Evolutionary conservation across 2,888 invertebrate species (phyloP).

Genomic region (Drosophila hamatofila): DNA sequence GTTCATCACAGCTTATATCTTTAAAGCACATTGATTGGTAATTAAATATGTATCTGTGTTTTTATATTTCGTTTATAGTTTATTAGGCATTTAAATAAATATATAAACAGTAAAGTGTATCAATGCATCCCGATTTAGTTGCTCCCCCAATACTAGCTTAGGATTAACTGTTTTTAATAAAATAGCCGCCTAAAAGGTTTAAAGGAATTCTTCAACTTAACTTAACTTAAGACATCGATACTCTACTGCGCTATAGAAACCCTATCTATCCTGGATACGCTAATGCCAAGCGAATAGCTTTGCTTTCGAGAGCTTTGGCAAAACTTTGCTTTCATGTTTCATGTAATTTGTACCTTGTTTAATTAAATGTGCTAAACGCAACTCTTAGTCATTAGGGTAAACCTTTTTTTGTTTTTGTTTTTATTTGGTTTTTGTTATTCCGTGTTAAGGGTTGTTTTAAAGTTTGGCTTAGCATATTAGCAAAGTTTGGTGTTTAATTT

Average conservation of each 20-base stretch:
- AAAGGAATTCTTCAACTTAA: neutral
- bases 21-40: too few relatives aligned
- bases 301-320: constrained; percentile 14
- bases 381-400: constrained; percentile 18
- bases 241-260: neutral
- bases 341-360: constrained; percentile 57
- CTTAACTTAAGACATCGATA: constrained; percentile 2
- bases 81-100: too few relatives aligned
- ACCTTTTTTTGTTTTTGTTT: neutral
- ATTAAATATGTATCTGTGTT: too few relatives aligned
- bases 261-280: neutral
- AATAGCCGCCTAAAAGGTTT: too few relatives aligned
- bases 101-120: too few relatives aligned
- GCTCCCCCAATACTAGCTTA: too few relatives aligned
- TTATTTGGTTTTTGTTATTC: neutral
- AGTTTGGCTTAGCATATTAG: constrained; percentile 70
- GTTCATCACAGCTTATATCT: too few relatives aligned
- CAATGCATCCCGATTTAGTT: too few relatives aligned
- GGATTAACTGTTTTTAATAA: too few relatives aligned
- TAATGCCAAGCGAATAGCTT: neutral
- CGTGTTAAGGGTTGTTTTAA: constrained; percentile 29
- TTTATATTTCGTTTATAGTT: too few relatives aligned
- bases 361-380: constrained; percentile 59
- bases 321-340: constrained; percentile 40
- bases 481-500: constrained; percentile 74